A percentile compares a stretch with the other conserved stretches of the same genome.
phyloP scores from a whole-genome alignment of 2,113 vertebrate species.

The Propithecus coquereli region DNA sequence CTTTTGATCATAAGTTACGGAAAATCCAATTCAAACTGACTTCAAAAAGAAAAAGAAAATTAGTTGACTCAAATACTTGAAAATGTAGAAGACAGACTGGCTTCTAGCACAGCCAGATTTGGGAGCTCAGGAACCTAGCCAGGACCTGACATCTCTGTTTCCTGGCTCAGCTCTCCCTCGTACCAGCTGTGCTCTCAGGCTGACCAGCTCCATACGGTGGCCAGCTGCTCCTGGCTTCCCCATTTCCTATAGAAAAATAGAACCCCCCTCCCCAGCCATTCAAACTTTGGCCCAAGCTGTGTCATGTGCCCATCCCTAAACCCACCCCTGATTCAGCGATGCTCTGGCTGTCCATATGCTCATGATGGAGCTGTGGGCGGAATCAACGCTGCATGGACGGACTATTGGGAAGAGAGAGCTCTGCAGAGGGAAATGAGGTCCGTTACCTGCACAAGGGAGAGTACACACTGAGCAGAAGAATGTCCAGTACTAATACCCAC shows the following conservation, averaged over 20 bases:
- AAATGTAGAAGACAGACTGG: not conserved
- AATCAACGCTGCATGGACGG: fast-evolving
- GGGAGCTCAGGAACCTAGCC: not conserved
- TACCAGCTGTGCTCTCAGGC: not conserved
- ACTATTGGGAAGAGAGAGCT: not conserved
- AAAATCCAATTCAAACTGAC: not conserved
- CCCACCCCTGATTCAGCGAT: not conserved
- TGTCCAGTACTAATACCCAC: fast-evolving
- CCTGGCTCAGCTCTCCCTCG: not conserved
- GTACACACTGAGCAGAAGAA: fast-evolving
- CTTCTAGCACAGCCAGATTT: not conserved
- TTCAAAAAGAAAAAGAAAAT: not conserved
- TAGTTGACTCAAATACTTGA: not conserved
- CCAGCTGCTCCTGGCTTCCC: not conserved
- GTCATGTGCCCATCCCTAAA: not conserved
- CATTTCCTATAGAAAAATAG: not conserved
- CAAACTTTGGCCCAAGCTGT: not conserved
- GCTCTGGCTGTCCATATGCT: not conserved
- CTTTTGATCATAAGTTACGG: not conserved
- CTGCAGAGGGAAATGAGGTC: not conserved
- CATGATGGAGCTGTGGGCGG: fast-evolving
- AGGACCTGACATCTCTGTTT: not conserved
- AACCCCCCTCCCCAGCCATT: not conserved
- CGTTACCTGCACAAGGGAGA: not conserved
- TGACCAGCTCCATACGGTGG: not conserved